Evolutionary conservation across 2,113 vertebrate species (phyloP).

Genomic region (Jacana jacana): DNA sequence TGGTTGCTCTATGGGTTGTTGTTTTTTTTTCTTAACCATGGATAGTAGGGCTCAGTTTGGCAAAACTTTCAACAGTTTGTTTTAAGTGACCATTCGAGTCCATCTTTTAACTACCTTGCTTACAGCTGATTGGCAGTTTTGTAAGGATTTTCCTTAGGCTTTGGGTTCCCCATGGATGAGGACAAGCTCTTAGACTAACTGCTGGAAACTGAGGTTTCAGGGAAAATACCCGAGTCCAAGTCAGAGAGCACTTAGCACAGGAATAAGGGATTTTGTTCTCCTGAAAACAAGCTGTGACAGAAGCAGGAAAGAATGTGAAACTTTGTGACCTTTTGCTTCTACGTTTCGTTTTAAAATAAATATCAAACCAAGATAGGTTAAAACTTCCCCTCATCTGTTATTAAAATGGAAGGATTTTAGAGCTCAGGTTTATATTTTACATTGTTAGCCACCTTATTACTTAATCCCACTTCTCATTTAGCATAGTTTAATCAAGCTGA

Average conservation of each 20-base stretch:
- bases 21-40: neutral
- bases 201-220: neutral
- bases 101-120: neutral
- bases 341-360: neutral
- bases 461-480: neutral
- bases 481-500: neutral
- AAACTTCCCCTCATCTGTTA: neutral
- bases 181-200: neutral
- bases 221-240: neutral
- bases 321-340: conserved; percentile 53
- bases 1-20: neutral
- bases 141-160: neutral
- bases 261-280: conserved; percentile 31
- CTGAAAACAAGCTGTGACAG: conserved; percentile 22
- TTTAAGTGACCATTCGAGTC: neutral
- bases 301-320: conserved; percentile 52
- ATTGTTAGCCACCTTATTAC: neutral
- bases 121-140: neutral
- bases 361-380: neutral
- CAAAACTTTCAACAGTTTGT: neutral
- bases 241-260: neutral
- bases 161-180: neutral
- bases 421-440: neutral
- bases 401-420: neutral
- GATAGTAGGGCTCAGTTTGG: neutral